These are phyloP conservation scores for Tychaedon coryphoeus DNA, from an alignment of 2,113 vertebrate species.

Conservation along the genomic window DNA sequence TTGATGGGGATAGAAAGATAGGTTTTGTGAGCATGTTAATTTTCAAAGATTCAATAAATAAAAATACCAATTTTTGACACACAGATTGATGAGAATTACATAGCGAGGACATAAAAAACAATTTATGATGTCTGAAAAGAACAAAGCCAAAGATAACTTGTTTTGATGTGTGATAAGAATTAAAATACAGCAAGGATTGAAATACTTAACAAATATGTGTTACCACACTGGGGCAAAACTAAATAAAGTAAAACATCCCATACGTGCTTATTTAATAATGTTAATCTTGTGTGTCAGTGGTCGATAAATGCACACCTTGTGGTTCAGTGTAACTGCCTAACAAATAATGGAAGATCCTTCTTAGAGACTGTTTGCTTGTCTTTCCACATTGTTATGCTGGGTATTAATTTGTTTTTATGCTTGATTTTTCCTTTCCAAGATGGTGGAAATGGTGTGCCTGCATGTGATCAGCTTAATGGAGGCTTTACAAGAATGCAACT, in stretches of 20 bases:
- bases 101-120: neutral
- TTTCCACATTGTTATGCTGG: neutral
- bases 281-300: neutral
- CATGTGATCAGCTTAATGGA: conserved; percentile 99
- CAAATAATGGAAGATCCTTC: neutral
- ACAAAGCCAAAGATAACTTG: neutral
- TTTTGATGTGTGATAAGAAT: neutral
- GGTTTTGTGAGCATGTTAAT: neutral
- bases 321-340: neutral
- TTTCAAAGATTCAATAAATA: conserved; percentile 32
- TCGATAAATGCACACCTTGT: neutral
- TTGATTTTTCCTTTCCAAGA: conserved; percentile 77
- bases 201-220: neutral
- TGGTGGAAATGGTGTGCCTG: conserved; percentile 99
- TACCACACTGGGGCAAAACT: neutral
- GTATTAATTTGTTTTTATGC: neutral
- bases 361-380: neutral
- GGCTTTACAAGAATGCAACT: conserved; percentile 97
- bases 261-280: neutral
- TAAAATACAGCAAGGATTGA: neutral
- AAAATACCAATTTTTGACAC: neutral
- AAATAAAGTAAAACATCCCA: neutral
- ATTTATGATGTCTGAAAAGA: neutral
- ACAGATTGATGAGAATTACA: neutral
- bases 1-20: neutral